phyloP scores from a whole-genome alignment of 2,113 vertebrate genomes.

The Madoqua kirkii region DNA sequence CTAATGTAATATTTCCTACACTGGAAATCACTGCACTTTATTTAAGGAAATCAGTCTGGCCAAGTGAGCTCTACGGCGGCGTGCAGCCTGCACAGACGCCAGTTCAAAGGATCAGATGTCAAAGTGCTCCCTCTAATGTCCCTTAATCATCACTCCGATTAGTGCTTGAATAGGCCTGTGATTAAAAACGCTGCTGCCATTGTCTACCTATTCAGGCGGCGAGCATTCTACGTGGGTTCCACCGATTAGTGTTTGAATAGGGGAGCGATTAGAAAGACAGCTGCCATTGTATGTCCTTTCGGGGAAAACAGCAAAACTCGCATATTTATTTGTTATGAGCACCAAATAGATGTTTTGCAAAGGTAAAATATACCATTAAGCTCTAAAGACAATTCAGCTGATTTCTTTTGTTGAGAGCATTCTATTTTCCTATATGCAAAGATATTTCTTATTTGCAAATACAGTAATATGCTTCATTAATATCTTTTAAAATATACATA shows the following conservation, averaged over 20 bases:
- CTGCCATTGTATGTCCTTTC: constrained; percentile 80
- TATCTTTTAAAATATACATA: constrained; percentile 66
- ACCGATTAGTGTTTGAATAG: constrained; percentile 82
- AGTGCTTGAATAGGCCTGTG: constrained; percentile 83
- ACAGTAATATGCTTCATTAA: constrained; percentile 76
- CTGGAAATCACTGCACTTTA: constrained; percentile 75
- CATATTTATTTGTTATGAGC: constrained; percentile 77
- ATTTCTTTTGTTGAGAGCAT: constrained; percentile 76
- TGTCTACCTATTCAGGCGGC: constrained; percentile 81
- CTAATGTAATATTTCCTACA: constrained; percentile 78
- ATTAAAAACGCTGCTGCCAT: constrained; percentile 82
- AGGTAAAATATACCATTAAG: constrained; percentile 80
- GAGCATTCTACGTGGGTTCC: constrained; percentile 80
- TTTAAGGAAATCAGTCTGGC: constrained; percentile 76
- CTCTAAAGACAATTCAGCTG: constrained; percentile 75
- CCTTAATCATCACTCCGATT: constrained; percentile 84
- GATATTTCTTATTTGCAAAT: constrained; percentile 81
- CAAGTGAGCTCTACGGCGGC: constrained; percentile 69
- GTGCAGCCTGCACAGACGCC: constrained; percentile 70
- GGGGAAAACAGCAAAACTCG: constrained; percentile 74
- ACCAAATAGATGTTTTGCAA: constrained; percentile 81
- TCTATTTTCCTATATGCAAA: constrained; percentile 69
- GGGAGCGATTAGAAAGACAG: constrained; percentile 79
- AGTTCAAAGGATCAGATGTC: constrained; percentile 84
- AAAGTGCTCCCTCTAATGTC: constrained; percentile 84